Percentiles rank a stretch among this genome's conserved stretches.
Evolutionary conservation across 2,797 vertebrate species (phyloP).

Genomic region (Chromobotia macracanthus): DNA sequence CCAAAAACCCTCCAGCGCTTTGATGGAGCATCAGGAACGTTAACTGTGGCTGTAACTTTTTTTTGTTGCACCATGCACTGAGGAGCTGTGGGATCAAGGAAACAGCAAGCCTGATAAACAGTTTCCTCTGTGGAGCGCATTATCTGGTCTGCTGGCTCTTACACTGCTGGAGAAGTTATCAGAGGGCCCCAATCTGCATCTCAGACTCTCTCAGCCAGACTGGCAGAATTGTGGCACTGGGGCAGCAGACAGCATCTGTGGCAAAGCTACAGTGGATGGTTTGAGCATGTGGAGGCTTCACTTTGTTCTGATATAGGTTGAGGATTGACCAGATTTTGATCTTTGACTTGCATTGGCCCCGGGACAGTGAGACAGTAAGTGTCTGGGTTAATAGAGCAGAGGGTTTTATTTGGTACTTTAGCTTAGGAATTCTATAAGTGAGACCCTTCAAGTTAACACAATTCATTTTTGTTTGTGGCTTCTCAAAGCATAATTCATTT

Average conservation of each 20-base stretch:
- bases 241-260: conserved; percentile 26
- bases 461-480: neutral
- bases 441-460: neutral
- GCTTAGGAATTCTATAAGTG: neutral
- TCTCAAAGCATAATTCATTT: neutral
- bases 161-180: conserved; percentile 34
- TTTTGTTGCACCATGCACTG: neutral
- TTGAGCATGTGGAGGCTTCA: neutral
- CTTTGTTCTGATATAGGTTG: neutral
- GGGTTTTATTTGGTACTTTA: neutral
- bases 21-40: conserved; percentile 20
- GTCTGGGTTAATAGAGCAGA: neutral
- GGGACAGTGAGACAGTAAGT: neutral
- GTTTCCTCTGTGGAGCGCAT: conserved; percentile 37
- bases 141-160: conserved; percentile 33
- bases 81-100: conserved; percentile 26
- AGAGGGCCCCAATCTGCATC: conserved; percentile 32
- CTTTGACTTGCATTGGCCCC: neutral
- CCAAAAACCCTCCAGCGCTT: conserved; percentile 9
- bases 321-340: conserved; percentile 12
- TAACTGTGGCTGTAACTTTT: conserved; percentile 36
- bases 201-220: conserved; percentile 9
- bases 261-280: conserved; percentile 4
- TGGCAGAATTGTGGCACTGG: conserved; percentile 30
- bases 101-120: conserved; percentile 33